phyloP scores from a whole-genome alignment of 2,888 invertebrate genomes.

The Tinea pellionella region DNA sequence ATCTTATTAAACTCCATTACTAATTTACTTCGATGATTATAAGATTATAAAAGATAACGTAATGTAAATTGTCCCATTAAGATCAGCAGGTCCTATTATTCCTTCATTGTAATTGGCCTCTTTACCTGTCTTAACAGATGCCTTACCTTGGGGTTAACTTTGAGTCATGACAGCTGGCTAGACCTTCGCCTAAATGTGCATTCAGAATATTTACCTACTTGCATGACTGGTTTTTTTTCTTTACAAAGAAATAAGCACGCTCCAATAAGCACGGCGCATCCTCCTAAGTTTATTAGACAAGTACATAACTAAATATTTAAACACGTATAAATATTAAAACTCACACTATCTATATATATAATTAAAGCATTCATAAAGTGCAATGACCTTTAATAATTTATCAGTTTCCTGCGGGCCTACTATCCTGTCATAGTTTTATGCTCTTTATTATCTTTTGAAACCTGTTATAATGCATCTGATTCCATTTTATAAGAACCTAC shows the following conservation, averaged over 20 bases:
- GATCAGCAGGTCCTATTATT: background rate
- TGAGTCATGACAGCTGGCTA: slow-evolving; percentile 7
- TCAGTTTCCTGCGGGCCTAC: too few species aligned
- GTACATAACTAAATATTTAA: background rate
- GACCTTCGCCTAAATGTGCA: slow-evolving; percentile 54
- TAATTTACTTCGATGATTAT: too few species aligned
- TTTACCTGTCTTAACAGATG: background rate
- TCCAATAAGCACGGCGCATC: slow-evolving; percentile 25
- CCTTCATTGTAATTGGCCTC: background rate
- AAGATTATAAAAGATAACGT: too few species aligned
- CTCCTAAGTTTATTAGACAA: slow-evolving; percentile 3
- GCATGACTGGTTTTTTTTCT: slow-evolving; percentile 48
- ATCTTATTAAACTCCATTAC: too few species aligned
- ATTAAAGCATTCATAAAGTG: background rate
- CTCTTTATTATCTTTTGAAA: too few species aligned
- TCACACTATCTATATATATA: background rate
- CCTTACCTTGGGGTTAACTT: slow-evolving; percentile 5
- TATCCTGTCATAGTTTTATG: too few species aligned
- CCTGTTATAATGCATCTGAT: too few species aligned
- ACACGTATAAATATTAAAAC: background rate
- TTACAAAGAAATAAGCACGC: slow-evolving; percentile 35
- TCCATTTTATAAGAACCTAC: too few species aligned
- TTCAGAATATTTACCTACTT: slow-evolving; percentile 29
- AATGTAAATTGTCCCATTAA: too few species aligned
- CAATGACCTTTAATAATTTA: too few species aligned